Conservation (phyloP, 2,888 invertebrate genomes). For the Andrena hattorfiana region DNA sequence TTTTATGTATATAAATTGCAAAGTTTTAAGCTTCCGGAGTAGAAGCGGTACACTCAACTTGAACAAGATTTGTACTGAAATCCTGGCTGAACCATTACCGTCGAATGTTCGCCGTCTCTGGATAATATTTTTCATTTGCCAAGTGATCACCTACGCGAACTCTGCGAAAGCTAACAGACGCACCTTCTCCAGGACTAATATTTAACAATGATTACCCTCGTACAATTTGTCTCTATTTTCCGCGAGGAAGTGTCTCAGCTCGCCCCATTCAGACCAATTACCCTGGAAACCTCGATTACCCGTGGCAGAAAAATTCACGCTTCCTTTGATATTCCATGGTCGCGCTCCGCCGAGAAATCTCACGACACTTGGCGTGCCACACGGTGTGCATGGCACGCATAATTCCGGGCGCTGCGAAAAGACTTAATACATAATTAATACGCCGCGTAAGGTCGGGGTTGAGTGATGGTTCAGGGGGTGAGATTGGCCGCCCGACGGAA, state of each 20-base stretch:
- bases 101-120: too few species aligned
- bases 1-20: too few species aligned
- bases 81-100: too few species aligned
- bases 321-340: background rate
- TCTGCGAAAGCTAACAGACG: too few species aligned
- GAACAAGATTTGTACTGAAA: too few species aligned
- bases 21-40: too few species aligned
- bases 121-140: too few species aligned
- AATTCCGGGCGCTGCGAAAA: constrained; percentile 4
- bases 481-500: background rate
- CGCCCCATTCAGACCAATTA: background rate
- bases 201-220: too few species aligned
- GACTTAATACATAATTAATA: constrained; percentile 54
- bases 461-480: constrained; percentile 23
- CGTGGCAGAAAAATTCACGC: background rate
- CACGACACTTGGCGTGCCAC: constrained; percentile 12
- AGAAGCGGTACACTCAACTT: too few species aligned
- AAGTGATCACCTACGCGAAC: too few species aligned
- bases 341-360: background rate
- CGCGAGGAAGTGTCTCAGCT: background rate
- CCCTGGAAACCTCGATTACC: background rate
- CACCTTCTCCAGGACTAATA: too few species aligned
- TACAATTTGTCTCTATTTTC: too few species aligned
- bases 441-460: constrained; percentile 9
- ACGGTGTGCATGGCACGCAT: constrained; percentile 12